Evolutionary conservation across 23 tunicate genomes (phyloP), one percentile per base, ranked within the genome.

Genomic region (Styela plicata): DNA sequence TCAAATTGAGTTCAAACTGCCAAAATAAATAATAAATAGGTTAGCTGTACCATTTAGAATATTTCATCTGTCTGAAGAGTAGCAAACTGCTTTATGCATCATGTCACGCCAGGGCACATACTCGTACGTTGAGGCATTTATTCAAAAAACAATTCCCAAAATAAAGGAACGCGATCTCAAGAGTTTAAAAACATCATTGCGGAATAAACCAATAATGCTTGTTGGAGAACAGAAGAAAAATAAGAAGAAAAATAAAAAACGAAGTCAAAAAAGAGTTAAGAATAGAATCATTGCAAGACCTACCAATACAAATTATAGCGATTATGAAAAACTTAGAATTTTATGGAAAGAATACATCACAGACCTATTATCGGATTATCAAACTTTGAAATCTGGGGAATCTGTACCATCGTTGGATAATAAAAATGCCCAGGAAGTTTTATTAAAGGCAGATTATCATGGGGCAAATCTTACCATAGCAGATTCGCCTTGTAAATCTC

Each of bases 371-470:
- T 36, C 52, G 24, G 81, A 53, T 44, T 76, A 76, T 76, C 36
- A 24, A 26, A 53, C 81, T 7, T 1, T 44, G 23, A 76, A 76
- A 53, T 7, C 37, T 5, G 52, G 52, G 13, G 81, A 53, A 36
- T 5, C 2, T 21, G 19, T 36, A 26, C 29, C n/a, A 76, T 33
- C 31, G 20, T 27, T 53, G 32, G 81, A 76, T 44, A 33, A 33
- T 10, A 76, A 44, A 76, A 44, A 44, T 24, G 81, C 53, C 13
- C 81, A 76, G 33, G 81, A 76, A 25, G 66, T 76, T n/a, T 44
- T 76, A 26, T 34, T 76, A 1, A 76, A 76, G 0, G 81, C 81
- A 1, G 81, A 76, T 44, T 76, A 76, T 76, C 81, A 76, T 76
- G 81, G 81, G 13, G 81, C 81, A 1, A 17, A 34, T 76, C 24